Base-by-base conservation (phyloP, 2,113 vertebrate genomes). In the Carlito syrichta region DNA sequence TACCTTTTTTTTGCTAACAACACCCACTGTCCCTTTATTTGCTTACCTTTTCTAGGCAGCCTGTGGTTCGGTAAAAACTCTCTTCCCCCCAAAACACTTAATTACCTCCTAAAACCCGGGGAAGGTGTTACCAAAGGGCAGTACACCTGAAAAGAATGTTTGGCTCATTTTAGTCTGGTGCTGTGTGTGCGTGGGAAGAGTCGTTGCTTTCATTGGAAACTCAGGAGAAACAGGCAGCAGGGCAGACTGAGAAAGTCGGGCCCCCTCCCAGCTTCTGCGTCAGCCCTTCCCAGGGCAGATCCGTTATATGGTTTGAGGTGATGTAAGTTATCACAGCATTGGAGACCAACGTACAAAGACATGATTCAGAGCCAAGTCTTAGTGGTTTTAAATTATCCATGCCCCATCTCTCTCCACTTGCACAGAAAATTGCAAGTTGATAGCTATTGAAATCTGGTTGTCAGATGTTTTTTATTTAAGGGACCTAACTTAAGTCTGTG, bases 341-440 rank as follows among this genome's bases (percentile, higher is more conserved):
- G 32, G n/a, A 32, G 30, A 77, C 82, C 35, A n/a, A 56, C 14
- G 38, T 7, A 76, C n/a, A 87, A 35, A 96, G 86, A 74, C 5
- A 1, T 38, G 27, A 13, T 23, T n/a, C 76, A 84, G 86, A 89
- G 93, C 95, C 97, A 85, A 8, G 94, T 66, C 74, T 92, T 74
- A 35, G 45, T 48, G 89, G 86, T 82, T 96, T 81, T 79, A 76
- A 74, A 78, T 95, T 40, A 60, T 38, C 84, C 52, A 7, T 48
- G 78, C 71, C 77, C 71, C 74, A 56, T 87, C 92, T 81, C 86
- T 94, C 58, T 83, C 69, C 60, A 77, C 87, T 85, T 87, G 83
- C 73, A 91, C 86, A 96, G 89, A 93, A 93, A 83, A 93, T 84
- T 56, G 83, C 74, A 96, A 97, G 93, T 66, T 35, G 56, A 84